Evolutionary conservation across 1,140 invertebrate species (phyloP).

Genomic region (Arion vulgaris): DNA sequence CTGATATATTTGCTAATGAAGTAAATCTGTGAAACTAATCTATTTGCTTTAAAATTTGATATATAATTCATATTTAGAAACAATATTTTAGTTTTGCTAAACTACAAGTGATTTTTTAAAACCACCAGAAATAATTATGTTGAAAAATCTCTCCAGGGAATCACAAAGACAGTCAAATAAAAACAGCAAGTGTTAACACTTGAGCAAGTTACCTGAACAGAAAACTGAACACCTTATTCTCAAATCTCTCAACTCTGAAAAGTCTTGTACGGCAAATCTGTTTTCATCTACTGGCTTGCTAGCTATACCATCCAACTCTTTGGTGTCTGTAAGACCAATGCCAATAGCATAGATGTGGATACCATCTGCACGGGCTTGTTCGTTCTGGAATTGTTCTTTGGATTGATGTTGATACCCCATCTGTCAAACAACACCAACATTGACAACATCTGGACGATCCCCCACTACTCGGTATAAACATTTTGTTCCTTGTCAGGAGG

Average conservation of each 20-base stretch:
- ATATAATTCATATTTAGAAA: too few relatives aligned
- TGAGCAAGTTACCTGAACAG: background rate
- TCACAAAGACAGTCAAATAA: too few relatives aligned
- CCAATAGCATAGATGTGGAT: slow-evolving; percentile 23
- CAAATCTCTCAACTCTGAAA: slow-evolving; percentile 1
- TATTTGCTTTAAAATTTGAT: too few relatives aligned
- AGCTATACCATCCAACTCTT: slow-evolving; percentile 21
- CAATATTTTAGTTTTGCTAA: too few relatives aligned
- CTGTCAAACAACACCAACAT: slow-evolving; percentile 21
- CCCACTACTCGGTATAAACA: background rate
- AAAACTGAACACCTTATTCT: slow-evolving; percentile 14
- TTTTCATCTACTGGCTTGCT: slow-evolving; percentile 14
- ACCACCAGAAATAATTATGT: too few relatives aligned
- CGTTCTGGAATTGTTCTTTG: slow-evolving; percentile 24
- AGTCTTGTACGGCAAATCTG: slow-evolving; percentile 17
- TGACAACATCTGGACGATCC: slow-evolving; percentile 23
- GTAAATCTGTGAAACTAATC: too few relatives aligned
- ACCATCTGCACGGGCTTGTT: slow-evolving; percentile 14
- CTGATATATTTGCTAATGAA: too few relatives aligned
- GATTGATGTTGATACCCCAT: slow-evolving; percentile 22
- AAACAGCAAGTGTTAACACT: too few relatives aligned
- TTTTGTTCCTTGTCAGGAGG: background rate
- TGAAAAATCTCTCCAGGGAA: too few relatives aligned
- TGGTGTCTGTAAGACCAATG: slow-evolving; percentile 11
- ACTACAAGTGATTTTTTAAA: too few relatives aligned